Conservation (phyloP, 2,797 vertebrate genomes). For the Macropus fuliginosus region DNA sequence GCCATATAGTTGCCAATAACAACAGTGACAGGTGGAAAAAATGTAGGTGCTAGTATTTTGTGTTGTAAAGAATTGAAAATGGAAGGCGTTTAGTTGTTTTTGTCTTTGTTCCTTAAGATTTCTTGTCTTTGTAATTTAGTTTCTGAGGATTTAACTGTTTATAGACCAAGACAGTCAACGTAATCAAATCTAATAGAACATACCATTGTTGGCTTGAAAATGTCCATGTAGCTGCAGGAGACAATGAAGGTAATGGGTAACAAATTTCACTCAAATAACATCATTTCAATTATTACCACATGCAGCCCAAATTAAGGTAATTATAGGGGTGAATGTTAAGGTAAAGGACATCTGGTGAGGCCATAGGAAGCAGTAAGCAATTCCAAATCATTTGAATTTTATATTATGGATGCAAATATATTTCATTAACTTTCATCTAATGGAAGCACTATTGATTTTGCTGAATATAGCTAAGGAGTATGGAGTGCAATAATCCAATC, state of each 20-base stretch:
- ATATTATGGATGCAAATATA: neutral
- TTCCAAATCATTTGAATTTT: constrained; percentile 5
- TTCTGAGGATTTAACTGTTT: constrained; percentile 3
- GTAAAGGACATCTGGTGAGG: neutral
- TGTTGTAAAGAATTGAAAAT: constrained; percentile 13
- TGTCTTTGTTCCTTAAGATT: neutral
- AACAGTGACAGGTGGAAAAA: neutral
- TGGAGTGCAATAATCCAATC: constrained; percentile 7
- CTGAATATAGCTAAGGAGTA: constrained; percentile 22
- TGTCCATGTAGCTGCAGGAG: neutral
- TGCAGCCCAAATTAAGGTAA: constrained; percentile 17
- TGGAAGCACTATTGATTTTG: constrained; percentile 1
- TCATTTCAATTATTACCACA: neutral
- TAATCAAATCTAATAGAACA: neutral
- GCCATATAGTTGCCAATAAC: neutral
- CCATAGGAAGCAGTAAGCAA: neutral
- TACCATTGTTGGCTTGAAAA: neutral
- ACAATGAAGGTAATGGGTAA: neutral
- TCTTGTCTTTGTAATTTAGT: constrained; percentile 25
- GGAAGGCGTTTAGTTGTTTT: neutral
- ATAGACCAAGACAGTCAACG: neutral
- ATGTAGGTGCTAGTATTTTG: neutral
- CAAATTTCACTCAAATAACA: neutral
- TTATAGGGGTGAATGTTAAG: neutral
- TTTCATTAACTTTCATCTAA: constrained; percentile 45